Evolutionary conservation across 2,797 vertebrate genomes (phyloP).

Genomic region (Sciaenops ocellatus): DNA sequence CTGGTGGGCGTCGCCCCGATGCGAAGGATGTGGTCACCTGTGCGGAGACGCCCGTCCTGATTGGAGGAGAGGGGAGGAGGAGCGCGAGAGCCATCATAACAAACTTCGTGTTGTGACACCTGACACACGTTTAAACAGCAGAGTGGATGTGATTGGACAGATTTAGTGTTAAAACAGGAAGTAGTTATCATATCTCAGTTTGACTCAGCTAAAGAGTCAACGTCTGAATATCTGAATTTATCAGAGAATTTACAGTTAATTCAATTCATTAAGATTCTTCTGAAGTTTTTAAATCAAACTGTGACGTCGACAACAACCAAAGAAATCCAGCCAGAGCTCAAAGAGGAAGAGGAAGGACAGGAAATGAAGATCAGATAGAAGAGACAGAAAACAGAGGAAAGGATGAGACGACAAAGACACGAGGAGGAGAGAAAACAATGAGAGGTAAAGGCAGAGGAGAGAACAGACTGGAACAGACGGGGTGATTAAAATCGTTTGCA

Average conservation of each 20-base stretch:
- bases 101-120: too few relatives aligned
- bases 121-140: too few relatives aligned
- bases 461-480: neutral
- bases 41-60: conserved; percentile 94
- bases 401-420: neutral
- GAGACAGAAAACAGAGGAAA: neutral
- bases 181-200: too few relatives aligned
- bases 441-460: fast-evolving
- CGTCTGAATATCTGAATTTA: too few relatives aligned
- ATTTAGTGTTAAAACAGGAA: too few relatives aligned
- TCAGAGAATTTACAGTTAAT: too few relatives aligned
- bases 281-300: too few relatives aligned
- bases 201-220: too few relatives aligned
- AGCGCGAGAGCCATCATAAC: neutral
- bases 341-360: neutral
- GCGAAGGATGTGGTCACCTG: conserved; percentile 94
- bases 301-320: too few relatives aligned
- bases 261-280: too few relatives aligned
- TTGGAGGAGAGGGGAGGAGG: conserved; percentile 17
- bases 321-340: too few relatives aligned
- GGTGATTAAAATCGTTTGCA: conserved; percentile 4
- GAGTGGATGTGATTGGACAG: too few relatives aligned
- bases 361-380: neutral
- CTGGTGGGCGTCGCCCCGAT: conserved; percentile 92
- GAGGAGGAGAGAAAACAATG: neutral